Percentiles rank a stretch among this genome's conserved stretches.
Conservation (phyloP, 1,140 invertebrate genomes). For the Leucophenga varia region DNA sequence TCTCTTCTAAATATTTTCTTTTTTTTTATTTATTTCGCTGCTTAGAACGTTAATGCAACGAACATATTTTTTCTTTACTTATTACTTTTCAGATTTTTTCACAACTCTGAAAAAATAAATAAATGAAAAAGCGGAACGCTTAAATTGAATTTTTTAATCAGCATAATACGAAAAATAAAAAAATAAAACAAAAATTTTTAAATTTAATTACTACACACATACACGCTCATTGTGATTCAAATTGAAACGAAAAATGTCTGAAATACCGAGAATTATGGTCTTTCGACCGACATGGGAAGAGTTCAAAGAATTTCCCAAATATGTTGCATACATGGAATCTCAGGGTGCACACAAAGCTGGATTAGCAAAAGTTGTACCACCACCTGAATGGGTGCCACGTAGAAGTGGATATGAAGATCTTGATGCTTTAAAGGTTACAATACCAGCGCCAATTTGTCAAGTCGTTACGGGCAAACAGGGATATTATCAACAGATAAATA, state of each 20-base stretch:
- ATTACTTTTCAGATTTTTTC: too few relatives aligned
- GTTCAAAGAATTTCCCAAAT: conserved; percentile 93
- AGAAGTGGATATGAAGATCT: conserved; percentile 79
- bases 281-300: conserved; percentile 95
- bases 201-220: conserved; percentile 4
- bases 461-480: conserved; percentile 84
- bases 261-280: conserved; percentile 63
- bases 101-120: too few relatives aligned
- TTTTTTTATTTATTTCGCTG: too few relatives aligned
- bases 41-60: too few relatives aligned
- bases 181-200: too few relatives aligned
- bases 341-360: conserved; percentile 93
- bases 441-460: conserved; percentile 92
- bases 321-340: conserved; percentile 89
- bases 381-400: conserved; percentile 87
- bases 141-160: too few relatives aligned
- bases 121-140: too few relatives aligned
- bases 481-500: conserved; percentile 94
- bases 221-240: background rate
- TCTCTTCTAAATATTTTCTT: too few relatives aligned
- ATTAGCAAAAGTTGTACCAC: conserved; percentile 94
- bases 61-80: too few relatives aligned
- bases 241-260: conserved; percentile 39
- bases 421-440: conserved; percentile 75
- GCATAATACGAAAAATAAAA: too few relatives aligned